Evolutionary conservation across 2,797 vertebrate species (phyloP), one percentile per base, ranked within the genome.

Genomic region (Phataginus tricuspis): DNA sequence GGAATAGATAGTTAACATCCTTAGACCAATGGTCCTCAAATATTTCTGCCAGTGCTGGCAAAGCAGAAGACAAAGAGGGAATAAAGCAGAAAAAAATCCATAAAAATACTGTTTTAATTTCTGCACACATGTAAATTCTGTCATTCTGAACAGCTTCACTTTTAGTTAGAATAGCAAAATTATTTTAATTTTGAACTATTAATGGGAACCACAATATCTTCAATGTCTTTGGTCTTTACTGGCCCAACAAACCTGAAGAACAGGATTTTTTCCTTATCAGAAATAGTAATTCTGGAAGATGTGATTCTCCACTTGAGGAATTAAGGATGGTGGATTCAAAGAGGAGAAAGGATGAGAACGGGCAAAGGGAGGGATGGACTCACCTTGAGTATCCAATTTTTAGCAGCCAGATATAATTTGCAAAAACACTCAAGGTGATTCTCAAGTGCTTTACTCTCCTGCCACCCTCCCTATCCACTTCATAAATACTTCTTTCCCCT

Each of bases 1-100:
- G 83, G 71, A 92, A 90, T n/a, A 53, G 77, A 91, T 96, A 97
- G 49, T 94, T 95, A 97, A 87, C 90, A 93, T 90, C 74, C 31
- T 97, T 93, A 97, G 78, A 97, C 75, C 85, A 86, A 78, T 92
- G 94, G 29, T 72, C 79, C 49, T 97, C 86, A 96, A 96, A 91
- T 92, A 75, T 85, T 95, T 84, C 85, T 86, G 31, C 39, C 34
- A 39, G 53, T 71, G 83, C 49, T 71, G 45, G 90, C 39, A 12
- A 39, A 27, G 21, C 27, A 85, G 8, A 80, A 90, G 31, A 82
- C 53, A 86, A 4, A 8, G 12, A 63, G 7, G 63, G 34, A 93
- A 66, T 31, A 95, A 49, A 72, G 18, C 61, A 72, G 19, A 94
- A 55, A 94, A 55, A 84, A 80, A 57, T 19, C 71, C 72, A 25